Percentiles rank a stretch among this genome's conserved stretches.
Conservation (phyloP, 2,888 invertebrate genomes). For the Neoaliturus tenellus region DNA sequence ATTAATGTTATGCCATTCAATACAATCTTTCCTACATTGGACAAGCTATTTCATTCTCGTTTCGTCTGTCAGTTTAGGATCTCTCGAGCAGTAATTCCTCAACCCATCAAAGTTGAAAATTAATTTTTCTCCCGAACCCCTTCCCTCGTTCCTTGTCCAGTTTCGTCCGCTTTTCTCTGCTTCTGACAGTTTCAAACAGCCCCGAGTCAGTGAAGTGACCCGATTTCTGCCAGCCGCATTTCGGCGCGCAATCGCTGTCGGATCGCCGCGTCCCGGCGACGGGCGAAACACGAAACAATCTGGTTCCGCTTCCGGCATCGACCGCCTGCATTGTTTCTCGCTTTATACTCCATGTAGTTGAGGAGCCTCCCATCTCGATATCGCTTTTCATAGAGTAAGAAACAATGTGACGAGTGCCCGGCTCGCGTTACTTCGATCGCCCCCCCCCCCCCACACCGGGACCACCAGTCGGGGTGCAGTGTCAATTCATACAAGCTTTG, state of each 20-base stretch:
- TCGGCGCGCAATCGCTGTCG: not conserved
- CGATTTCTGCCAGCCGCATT: not conserved
- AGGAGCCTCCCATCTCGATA: not conserved
- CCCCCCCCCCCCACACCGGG: too few species aligned
- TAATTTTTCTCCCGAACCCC: not conserved
- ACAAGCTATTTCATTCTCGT: too few species aligned
- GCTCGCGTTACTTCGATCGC: not conserved
- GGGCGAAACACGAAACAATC: slow-evolving; percentile 3
- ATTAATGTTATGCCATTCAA: too few species aligned
- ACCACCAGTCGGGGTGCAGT: too few species aligned
- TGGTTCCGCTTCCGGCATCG: slow-evolving; percentile 19
- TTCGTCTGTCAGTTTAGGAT: too few species aligned
- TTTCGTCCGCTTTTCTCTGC: not conserved
- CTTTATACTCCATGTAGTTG: slow-evolving; percentile 3
- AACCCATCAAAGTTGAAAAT: not conserved
- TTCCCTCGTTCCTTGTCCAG: not conserved
- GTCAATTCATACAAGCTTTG: too few species aligned
- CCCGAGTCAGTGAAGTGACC: not conserved
- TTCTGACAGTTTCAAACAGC: not conserved
- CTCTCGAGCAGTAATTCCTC: too few species aligned
- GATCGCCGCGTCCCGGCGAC: not conserved
- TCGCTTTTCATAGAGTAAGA: slow-evolving; percentile 17
- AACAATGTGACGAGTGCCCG: slow-evolving; percentile 1
- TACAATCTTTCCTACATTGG: too few species aligned
- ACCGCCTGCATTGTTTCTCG: slow-evolving; percentile 14